Percentiles rank a stretch among this genome's conserved stretches.
Conservation (phyloP, 1,140 invertebrate species). For the Plutomurus gul region DNA sequence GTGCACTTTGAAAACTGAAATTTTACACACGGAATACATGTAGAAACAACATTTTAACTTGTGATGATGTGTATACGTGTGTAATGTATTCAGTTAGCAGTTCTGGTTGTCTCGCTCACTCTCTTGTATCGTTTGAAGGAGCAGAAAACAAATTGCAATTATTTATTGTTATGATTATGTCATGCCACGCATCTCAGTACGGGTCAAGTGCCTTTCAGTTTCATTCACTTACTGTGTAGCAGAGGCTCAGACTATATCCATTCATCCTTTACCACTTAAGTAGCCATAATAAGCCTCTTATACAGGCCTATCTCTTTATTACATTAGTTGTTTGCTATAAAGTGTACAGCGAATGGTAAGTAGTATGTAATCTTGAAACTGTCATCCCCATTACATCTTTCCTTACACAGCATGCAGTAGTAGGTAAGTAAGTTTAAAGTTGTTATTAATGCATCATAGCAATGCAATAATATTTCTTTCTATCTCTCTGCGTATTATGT, state of each 20-base stretch:
- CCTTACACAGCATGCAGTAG: not conserved
- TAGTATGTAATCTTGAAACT: too few relatives aligned
- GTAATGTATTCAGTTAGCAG: not conserved
- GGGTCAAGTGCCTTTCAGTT: conserved; percentile 19
- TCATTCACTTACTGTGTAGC: not conserved
- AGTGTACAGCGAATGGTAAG: too few relatives aligned
- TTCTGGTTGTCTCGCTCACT: not conserved
- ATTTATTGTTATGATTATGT: conserved; percentile 27
- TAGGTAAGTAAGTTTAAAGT: not conserved
- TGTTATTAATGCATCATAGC: not conserved
- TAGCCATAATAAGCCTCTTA: too few relatives aligned
- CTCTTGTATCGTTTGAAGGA: not conserved
- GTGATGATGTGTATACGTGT: not conserved
- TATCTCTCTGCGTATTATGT: not conserved
- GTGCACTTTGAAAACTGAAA: too few relatives aligned
- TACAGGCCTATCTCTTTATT: too few relatives aligned
- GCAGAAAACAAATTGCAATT: conserved; percentile 11
- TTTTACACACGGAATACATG: too few relatives aligned
- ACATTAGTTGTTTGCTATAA: too few relatives aligned
- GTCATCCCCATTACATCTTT: not conserved
- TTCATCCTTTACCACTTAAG: not conserved
- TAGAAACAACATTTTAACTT: not conserved
- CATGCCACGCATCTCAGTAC: not conserved
- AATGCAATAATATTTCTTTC: conserved; percentile 5
- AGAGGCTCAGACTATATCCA: not conserved